Conservation (phyloP, 2,797 vertebrate genomes). For the Babyrousa celebensis region DNA sequence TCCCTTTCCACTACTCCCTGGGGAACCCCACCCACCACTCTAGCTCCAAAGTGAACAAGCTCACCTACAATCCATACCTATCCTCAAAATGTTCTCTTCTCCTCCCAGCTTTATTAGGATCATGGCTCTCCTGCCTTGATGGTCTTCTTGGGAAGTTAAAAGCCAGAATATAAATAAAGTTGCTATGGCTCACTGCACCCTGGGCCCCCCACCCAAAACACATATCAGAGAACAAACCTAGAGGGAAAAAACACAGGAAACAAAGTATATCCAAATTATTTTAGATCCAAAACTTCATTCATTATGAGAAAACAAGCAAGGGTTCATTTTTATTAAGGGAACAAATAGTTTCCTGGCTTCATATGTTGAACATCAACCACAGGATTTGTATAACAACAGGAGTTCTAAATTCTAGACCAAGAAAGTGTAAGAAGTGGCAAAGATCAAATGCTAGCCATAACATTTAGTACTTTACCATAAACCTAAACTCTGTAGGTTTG, state of each 20-base stretch:
- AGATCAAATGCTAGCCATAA: slow-evolving; percentile 20
- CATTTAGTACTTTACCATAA: not conserved
- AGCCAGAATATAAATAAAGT: not conserved
- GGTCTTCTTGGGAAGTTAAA: not conserved
- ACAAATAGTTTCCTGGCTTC: slow-evolving; percentile 57
- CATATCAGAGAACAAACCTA: slow-evolving; percentile 11
- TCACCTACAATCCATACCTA: not conserved
- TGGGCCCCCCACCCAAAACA: not conserved
- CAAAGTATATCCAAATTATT: slow-evolving; percentile 41
- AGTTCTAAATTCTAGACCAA: slow-evolving; percentile 19
- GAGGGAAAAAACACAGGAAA: not conserved
- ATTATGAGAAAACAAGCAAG: slow-evolving; percentile 65
- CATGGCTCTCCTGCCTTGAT: not conserved
- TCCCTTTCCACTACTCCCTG: not conserved
- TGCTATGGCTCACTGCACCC: not conserved
- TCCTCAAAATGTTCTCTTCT: not conserved
- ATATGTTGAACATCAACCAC: not conserved
- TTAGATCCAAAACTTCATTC: slow-evolving; percentile 20
- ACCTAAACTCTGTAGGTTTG: slow-evolving; percentile 25
- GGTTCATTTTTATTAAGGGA: slow-evolving; percentile 46
- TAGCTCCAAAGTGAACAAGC: slow-evolving; percentile 40
- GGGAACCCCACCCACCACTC: not conserved
- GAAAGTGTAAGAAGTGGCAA: slow-evolving; percentile 14
- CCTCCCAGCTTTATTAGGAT: slow-evolving; percentile 36
- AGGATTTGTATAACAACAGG: not conserved